These are phyloP conservation scores for Oreotrochilus melanogaster DNA, from an alignment of 2,113 vertebrate genomes.

Conservation along the genomic window DNA sequence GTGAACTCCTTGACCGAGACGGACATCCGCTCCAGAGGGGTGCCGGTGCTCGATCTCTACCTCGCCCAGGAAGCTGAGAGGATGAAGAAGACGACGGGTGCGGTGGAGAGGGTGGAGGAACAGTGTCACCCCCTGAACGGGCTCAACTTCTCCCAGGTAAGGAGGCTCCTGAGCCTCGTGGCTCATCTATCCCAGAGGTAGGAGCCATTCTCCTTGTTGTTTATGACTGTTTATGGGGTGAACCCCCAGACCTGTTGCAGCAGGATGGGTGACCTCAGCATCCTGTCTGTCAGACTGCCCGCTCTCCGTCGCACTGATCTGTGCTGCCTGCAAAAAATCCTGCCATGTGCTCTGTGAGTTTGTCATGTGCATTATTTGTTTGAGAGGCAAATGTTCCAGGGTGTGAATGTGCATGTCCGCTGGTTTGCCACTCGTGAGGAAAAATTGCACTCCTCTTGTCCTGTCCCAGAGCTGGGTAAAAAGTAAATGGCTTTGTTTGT, in stretches of 20 bases:
- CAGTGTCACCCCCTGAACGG: conserved; percentile 96
- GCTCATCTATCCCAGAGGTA: background rate
- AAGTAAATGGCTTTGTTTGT: conserved; percentile 9
- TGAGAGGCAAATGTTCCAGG: background rate
- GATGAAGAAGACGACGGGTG: conserved; percentile 91
- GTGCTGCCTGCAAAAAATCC: background rate
- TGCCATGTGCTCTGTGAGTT: rapidly evolving
- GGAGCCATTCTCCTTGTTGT: rapidly evolving
- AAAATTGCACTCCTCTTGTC: background rate
- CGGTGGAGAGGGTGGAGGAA: conserved; percentile 95
- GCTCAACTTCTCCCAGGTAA: conserved; percentile 98
- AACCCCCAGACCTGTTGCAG: background rate
- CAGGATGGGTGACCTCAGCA: background rate
- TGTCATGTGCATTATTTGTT: background rate
- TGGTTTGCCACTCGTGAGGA: background rate
- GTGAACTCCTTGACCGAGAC: conserved; percentile 97
- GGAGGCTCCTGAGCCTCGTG: background rate
- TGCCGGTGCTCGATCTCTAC: conserved; percentile 93
- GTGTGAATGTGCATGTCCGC: background rate
- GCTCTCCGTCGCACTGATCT: rapidly evolving
- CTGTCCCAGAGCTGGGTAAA: background rate
- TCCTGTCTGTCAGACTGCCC: background rate
- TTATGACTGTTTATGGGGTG: background rate
- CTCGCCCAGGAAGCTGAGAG: conserved; percentile 94
- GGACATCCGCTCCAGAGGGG: conserved; percentile 92